phyloP scores from a whole-genome alignment of 1,140 invertebrate genomes.

The Centruroides vittatus region DNA sequence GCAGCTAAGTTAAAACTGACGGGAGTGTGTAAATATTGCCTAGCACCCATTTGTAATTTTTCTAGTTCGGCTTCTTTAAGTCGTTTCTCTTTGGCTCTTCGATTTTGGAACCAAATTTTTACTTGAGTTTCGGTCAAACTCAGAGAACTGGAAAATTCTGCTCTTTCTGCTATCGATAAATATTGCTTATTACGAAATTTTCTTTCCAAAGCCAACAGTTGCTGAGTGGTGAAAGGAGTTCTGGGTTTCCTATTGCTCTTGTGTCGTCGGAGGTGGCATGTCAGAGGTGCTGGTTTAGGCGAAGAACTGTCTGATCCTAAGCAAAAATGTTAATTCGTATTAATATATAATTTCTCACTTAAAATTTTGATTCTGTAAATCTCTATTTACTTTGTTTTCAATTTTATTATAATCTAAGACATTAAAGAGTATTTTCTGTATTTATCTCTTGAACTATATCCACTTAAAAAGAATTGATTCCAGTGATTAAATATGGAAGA shows the following conservation, averaged over 20 bases:
- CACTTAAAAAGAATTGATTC: too few relatives aligned
- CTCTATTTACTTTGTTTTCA: too few relatives aligned
- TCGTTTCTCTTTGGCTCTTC: conserved; percentile 40
- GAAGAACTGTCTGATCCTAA: conserved; percentile 9
- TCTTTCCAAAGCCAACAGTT: conserved; percentile 82
- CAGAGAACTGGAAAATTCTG: conserved; percentile 87
- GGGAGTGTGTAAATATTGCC: neutral
- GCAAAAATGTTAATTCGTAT: neutral
- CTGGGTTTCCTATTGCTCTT: conserved; percentile 94
- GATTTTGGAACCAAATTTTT: conserved; percentile 31
- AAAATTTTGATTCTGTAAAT: too few relatives aligned
- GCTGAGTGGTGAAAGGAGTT: conserved; percentile 94
- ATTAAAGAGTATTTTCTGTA: too few relatives aligned
- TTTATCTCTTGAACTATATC: too few relatives aligned
- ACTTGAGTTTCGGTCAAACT: conserved; percentile 81
- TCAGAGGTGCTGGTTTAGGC: conserved; percentile 32
- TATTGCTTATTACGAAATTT: conserved; percentile 96
- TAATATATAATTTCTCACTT: too few relatives aligned
- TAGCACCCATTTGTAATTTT: conserved; percentile 28
- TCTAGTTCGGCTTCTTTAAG: conserved; percentile 34
- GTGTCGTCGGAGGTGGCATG: conserved; percentile 84
- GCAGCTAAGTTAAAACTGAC: too few relatives aligned
- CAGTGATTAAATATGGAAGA: too few relatives aligned
- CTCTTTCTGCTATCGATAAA: conserved; percentile 87
- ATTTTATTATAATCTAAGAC: too few relatives aligned